Percentiles rank a stretch among this genome's conserved stretches.
Conservation (phyloP, 2,113 vertebrate species). For the Cyprichromis sp. region DNA sequence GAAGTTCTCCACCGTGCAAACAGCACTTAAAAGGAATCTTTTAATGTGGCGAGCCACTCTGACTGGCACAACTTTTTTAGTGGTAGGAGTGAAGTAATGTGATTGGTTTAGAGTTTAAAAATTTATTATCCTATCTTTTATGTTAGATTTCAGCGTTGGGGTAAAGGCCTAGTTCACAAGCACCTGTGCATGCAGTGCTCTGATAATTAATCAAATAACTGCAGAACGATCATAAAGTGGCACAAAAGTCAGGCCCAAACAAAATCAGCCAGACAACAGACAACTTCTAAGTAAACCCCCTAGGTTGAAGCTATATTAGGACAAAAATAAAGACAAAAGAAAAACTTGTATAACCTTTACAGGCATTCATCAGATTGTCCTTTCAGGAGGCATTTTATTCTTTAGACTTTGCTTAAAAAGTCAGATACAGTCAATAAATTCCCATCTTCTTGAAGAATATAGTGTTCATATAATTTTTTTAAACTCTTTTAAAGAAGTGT, state of each 20-base stretch:
- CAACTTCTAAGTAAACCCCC: not conserved
- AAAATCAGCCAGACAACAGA: not conserved
- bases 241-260: not conserved
- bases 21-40: not conserved
- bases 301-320: not conserved
- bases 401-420: not conserved
- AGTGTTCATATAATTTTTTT: not conserved
- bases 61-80: not conserved
- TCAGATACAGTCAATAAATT: not conserved
- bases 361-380: not conserved
- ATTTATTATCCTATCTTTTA: not conserved
- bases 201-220: not conserved
- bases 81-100: not conserved
- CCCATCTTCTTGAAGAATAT: not conserved
- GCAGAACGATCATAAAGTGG: not conserved
- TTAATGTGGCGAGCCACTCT: not conserved
- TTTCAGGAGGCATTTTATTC: not conserved
- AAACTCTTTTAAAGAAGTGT: not conserved
- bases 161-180: not conserved
- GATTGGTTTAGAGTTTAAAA: not conserved
- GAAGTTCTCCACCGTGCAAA: not conserved
- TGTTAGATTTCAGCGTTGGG: not conserved
- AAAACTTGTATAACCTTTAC: not conserved
- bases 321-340: not conserved
- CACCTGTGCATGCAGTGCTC: not conserved